Evolutionary conservation across 2,888 invertebrate species (phyloP), one percentile per base, ranked within the genome.

Genomic region (Habrosyne pyritoides): DNA sequence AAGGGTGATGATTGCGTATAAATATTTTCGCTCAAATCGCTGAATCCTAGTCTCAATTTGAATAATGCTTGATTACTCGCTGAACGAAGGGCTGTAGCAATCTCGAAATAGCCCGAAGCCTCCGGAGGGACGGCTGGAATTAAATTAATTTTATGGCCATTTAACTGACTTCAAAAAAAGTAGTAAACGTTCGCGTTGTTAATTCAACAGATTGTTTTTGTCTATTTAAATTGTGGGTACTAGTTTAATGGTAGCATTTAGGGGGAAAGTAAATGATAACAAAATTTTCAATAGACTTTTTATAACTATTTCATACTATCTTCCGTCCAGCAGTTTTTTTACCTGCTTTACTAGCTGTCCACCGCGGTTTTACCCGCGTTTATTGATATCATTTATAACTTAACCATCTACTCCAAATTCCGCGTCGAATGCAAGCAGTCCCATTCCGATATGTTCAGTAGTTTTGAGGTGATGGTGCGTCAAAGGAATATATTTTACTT

Each of bases 21-120:
- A 54, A 67, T 67, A 60, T 63, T 56, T 58, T 47, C 48, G 59
- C 61, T 54, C 47, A 56, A 67, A 66, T 61, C 64, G 61, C 67
- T 66, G 65, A 63, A 67, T 63, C 63, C 62, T 63, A 66, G 64
- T 60, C 63, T 67, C 63, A 70, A 79, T 82, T 83, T 82, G 75
- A 82, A 83, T 83, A 83, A 82, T 81, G 74, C 67, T 61, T 66
- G 71, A 77, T 81, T 77, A 78, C 75, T 63, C 63, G 62, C 56
- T 58, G 67, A 61, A 63, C 60, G 64, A 62, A 33, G 33, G 69
- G 69, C 67, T 67, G 71, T 70, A 76, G 60, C 61, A 51, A 65
- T 66, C 63, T 63, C 61, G 55, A 62, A 66, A 66, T 63, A 66
- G 70, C 76, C 69, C 24, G 48, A 24, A 64, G 70, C 57, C 51